phyloP scores from a whole-genome alignment of 2,888 invertebrate genomes.

The Charanyca ferruginea region DNA sequence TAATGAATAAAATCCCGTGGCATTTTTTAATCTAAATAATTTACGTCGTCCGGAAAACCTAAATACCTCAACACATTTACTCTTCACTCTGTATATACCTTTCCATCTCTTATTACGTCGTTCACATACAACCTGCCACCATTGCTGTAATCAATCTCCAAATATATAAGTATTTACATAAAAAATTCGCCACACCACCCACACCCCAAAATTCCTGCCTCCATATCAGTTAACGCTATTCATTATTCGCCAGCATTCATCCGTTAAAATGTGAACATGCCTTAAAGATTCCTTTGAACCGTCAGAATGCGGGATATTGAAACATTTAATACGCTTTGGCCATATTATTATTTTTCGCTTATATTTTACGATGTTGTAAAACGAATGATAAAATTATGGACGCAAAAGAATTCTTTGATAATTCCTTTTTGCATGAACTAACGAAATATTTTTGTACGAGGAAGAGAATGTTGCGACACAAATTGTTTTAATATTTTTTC shows the following conservation, averaged over 20 bases:
- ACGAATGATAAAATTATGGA: slow-evolving; percentile 47
- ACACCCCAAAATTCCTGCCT: background rate
- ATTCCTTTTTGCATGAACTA: slow-evolving; percentile 37
- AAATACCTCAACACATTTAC: background rate
- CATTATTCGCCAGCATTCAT: slow-evolving; percentile 8
- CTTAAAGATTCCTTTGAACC: slow-evolving; percentile 31
- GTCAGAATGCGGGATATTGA: slow-evolving; percentile 39
- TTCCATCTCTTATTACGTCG: background rate
- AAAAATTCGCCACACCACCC: background rate
- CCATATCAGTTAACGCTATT: background rate
- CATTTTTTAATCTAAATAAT: background rate
- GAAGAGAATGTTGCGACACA: slow-evolving; percentile 20
- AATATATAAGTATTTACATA: slow-evolving; percentile 1
- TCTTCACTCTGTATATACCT: background rate
- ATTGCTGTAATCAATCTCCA: slow-evolving; percentile 19
- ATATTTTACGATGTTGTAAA: slow-evolving; percentile 41
- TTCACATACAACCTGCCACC: background rate
- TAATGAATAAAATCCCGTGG: too few relatives aligned
- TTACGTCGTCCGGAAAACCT: background rate
- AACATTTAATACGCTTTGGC: slow-evolving; percentile 23
- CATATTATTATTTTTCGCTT: slow-evolving; percentile 42
- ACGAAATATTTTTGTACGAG: slow-evolving; percentile 22
- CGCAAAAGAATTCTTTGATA: slow-evolving; percentile 43
- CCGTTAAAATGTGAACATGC: slow-evolving; percentile 21
- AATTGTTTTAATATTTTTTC: slow-evolving; percentile 28